Conservation (phyloP, 2,797 vertebrate genomes). For the Alauda arvensis region DNA sequence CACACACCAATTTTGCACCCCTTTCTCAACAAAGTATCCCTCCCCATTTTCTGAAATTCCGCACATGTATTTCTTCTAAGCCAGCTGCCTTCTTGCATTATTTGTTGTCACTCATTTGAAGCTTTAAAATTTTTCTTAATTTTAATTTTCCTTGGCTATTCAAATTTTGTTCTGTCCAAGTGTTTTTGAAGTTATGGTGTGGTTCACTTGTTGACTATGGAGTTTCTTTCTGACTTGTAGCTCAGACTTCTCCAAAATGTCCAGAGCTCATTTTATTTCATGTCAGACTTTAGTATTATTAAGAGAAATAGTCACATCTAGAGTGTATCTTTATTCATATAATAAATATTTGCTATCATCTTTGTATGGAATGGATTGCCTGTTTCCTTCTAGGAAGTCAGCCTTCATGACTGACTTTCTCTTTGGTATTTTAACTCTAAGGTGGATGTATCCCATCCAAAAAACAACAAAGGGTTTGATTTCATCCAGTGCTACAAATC, state of each 20-base stretch:
- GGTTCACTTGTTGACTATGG: background rate
- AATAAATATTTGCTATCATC: background rate
- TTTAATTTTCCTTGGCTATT: background rate
- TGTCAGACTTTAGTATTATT: background rate
- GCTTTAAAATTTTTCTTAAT: background rate
- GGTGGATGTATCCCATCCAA: background rate
- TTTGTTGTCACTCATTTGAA: accelerated
- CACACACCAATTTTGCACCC: background rate
- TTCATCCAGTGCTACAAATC: background rate
- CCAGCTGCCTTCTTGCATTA: background rate
- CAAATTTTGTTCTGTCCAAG: background rate
- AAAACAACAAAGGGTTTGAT: background rate
- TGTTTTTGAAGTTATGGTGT: background rate
- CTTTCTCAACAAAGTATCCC: background rate
- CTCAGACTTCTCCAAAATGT: background rate
- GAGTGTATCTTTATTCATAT: background rate
- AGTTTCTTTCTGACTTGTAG: background rate
- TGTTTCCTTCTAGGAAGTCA: background rate
- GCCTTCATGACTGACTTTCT: background rate
- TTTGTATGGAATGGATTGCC: background rate
- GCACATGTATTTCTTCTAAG: background rate
- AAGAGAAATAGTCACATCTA: background rate
- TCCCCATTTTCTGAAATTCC: background rate
- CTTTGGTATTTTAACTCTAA: background rate
- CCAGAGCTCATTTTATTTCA: background rate